Conservation (phyloP, 2,797 vertebrate genomes). For the Cacajao melanocephalus region DNA sequence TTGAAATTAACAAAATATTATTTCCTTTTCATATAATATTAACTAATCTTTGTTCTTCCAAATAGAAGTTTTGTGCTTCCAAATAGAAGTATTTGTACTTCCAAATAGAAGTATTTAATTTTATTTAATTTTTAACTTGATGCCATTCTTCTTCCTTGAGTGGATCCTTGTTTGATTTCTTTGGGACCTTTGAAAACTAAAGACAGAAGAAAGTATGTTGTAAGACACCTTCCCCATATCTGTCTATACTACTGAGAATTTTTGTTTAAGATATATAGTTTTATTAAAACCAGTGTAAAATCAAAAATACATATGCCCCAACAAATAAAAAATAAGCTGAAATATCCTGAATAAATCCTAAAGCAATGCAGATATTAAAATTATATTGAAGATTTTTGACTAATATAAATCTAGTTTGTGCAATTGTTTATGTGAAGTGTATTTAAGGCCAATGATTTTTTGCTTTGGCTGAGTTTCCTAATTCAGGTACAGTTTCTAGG, state of each 20-base stretch:
- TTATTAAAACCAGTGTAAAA: not conserved
- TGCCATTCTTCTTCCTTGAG: not conserved
- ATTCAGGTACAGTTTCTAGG: constrained; percentile 16
- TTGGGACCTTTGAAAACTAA: not conserved
- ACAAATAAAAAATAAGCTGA: not conserved
- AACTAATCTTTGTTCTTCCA: not conserved
- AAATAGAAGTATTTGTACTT: too few relatives aligned
- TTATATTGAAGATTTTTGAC: not conserved
- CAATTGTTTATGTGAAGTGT: not conserved
- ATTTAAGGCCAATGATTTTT: not conserved
- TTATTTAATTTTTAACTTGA: not conserved
- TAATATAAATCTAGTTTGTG: not conserved
- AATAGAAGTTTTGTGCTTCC: not conserved
- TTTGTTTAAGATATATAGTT: not conserved
- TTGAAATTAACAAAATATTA: constrained; percentile 14
- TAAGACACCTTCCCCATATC: not conserved
- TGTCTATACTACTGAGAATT: not conserved
- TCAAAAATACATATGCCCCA: not conserved
- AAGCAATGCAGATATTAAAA: not conserved
- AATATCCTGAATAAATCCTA: not conserved
- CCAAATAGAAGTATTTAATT: not conserved
- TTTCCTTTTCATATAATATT: not conserved
- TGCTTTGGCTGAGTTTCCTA: not conserved
- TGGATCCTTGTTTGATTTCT: not conserved
- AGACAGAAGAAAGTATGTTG: not conserved